Conservation (phyloP, 2,113 vertebrate species). For the Macrotis lagotis region DNA sequence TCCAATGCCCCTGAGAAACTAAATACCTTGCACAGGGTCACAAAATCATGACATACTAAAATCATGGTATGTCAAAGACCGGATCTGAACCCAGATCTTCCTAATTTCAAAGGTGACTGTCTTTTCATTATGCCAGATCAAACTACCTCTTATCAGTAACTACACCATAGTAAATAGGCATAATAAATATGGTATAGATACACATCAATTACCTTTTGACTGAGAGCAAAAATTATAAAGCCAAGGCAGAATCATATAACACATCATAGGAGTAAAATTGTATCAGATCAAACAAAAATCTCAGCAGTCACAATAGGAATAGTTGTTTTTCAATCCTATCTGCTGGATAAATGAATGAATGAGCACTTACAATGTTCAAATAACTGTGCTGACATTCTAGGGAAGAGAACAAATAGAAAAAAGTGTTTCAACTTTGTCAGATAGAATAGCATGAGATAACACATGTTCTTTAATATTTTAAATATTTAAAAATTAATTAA, state of each 20-base stretch:
- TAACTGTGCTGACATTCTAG: too few species aligned
- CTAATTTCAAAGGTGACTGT: background rate
- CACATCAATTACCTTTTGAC: background rate
- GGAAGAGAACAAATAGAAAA: too few species aligned
- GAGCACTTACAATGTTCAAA: too few species aligned
- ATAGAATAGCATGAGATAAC: too few species aligned
- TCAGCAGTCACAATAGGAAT: background rate
- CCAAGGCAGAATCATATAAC: conserved; percentile 13
- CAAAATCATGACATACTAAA: background rate
- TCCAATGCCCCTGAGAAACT: background rate
- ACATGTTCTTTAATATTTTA: too few species aligned
- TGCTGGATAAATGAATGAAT: background rate
- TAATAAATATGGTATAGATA: conserved; percentile 22
- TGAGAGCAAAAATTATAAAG: conserved; percentile 9
- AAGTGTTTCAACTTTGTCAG: too few species aligned
- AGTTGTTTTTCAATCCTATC: background rate
- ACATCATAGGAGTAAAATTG: conserved; percentile 36
- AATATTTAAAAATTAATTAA: too few species aligned
- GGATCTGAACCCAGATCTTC: background rate
- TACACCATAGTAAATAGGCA: background rate
- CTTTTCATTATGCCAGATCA: too few species aligned
- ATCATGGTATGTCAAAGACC: background rate
- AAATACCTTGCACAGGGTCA: conserved; percentile 1
- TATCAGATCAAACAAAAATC: background rate
- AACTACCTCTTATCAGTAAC: too few species aligned